Evolutionary conservation across 2,797 vertebrate genomes (phyloP), one percentile per base, ranked within the genome.

Genomic region (Nyctibius grandis): DNA sequence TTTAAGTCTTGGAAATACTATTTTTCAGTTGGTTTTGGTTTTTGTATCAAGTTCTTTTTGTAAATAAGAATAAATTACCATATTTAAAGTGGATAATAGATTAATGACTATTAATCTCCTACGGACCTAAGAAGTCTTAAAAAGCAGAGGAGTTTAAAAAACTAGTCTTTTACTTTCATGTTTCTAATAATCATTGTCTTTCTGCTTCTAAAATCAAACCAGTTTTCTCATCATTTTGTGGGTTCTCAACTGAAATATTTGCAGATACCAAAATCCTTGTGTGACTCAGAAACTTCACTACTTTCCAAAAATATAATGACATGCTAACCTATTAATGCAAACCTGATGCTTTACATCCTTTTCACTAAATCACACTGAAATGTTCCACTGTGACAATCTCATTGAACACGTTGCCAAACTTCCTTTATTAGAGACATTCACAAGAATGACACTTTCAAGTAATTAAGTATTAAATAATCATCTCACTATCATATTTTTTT

Each of bases 261-360:
- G 15, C 38, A 53, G 70, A 75, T 33, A 91, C 72, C 68, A 83
- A 90, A 96, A 89, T 85, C 65, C 76, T 81, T 20, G 7, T 21
- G 38, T 88, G 78, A 95, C 80, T 88, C 80, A 96, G 84, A 93
- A 97, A 93, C 57, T 59, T 83, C 72, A 89, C 28, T 53, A 38
- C 50, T 85, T 91, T 50, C 77, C 75, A 74, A 94, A 94, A 93
- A 61, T 53, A 80, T 8, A 63, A 34, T 29, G 72, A 74, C 88
- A 91, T 42, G 61, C 25, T 89, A 92, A 89, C 91, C 91, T 75
- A 61, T 36, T 94, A 85, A 82, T 72, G 18, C 80, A 94, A 93
- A 89, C 53, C 36, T 57, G 53, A 72, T 65, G 48, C 56, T 89
- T 91, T 64, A 73, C 74, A 34, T 87, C 31, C 48, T 77, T 91